A percentile compares a stretch with the other conserved stretches of the same genome.
Evolutionary conservation across 1,140 invertebrate genomes (phyloP).

Genomic region (Scaptomyza montana): DNA sequence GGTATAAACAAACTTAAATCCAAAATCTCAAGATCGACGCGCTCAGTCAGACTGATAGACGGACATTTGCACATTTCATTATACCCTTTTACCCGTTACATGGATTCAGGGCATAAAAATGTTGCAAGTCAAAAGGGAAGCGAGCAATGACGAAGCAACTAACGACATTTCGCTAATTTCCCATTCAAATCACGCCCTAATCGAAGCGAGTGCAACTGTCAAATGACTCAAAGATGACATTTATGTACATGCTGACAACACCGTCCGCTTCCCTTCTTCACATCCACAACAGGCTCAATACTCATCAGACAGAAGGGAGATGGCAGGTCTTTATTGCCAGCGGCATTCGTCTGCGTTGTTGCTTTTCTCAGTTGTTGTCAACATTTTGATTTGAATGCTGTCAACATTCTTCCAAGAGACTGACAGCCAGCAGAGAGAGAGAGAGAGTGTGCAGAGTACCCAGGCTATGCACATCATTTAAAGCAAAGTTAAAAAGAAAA

Average conservation of each 20-base stretch:
- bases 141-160: neutral
- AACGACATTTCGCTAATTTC: slow-evolving; percentile 60
- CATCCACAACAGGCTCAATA: neutral
- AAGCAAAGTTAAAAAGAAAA: slow-evolving; percentile 1
- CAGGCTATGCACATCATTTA: slow-evolving; percentile 26
- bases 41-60: too few relatives aligned
- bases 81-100: too few relatives aligned
- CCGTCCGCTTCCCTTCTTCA: neutral
- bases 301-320: neutral
- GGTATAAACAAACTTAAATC: too few relatives aligned
- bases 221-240: slow-evolving; percentile 73
- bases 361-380: slow-evolving; percentile 40
- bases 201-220: slow-evolving; percentile 62
- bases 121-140: neutral
- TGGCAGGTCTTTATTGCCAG: slow-evolving; percentile 20
- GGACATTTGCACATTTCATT: too few relatives aligned
- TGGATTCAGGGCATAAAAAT: too few relatives aligned
- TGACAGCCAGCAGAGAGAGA: slow-evolving; percentile 42
- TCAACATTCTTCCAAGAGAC: slow-evolving; percentile 67
- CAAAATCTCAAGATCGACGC: too few relatives aligned
- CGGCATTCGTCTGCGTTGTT: slow-evolving; percentile 26
- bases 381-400: slow-evolving; percentile 76
- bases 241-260: slow-evolving; percentile 55
- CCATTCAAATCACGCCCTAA: slow-evolving; percentile 69
- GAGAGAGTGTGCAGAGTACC: neutral